These are phyloP conservation scores for Drosophila parvula DNA, from an alignment of 1,140 invertebrate genomes.

Conservation along the genomic window DNA sequence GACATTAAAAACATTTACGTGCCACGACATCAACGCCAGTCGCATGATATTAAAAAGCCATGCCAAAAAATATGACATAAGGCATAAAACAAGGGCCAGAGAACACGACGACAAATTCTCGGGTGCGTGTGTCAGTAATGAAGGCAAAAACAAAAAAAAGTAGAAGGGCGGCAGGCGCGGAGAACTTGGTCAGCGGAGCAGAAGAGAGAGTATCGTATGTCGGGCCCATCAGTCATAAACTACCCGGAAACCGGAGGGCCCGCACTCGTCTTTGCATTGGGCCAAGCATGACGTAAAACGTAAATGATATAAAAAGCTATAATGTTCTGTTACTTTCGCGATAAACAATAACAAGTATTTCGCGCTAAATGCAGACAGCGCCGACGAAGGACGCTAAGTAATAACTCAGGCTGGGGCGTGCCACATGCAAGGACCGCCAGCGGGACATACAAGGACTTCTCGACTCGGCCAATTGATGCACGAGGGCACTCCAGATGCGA, in stretches of 20 bases:
- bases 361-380: constrained; percentile 48
- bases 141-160: constrained; percentile 39
- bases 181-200: constrained; percentile 58
- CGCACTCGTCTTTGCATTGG: constrained; percentile 42
- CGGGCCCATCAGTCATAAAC: constrained; percentile 77
- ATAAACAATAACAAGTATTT: constrained; percentile 76
- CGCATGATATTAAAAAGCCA: constrained; percentile 75
- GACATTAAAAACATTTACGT: constrained; percentile 79
- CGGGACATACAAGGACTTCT: constrained; percentile 42
- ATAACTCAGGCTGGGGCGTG: constrained; percentile 58
- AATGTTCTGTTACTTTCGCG: constrained; percentile 71
- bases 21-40: constrained; percentile 63
- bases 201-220: constrained; percentile 67
- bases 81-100: constrained; percentile 45
- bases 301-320: constrained; percentile 80
- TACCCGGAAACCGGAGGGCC: constrained; percentile 38
- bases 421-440: constrained; percentile 56
- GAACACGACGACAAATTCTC: constrained; percentile 29
- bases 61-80: constrained; percentile 65
- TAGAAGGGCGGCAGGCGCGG: not conserved
- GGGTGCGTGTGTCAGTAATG: constrained; percentile 60
- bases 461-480: constrained; percentile 48
- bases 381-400: constrained; percentile 36
- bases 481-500: constrained; percentile 29
- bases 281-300: constrained; percentile 68